Evolutionary conservation across 2,113 vertebrate genomes (phyloP), one percentile per base, ranked within the genome.

Genomic region (Hippocampus zosterae): DNA sequence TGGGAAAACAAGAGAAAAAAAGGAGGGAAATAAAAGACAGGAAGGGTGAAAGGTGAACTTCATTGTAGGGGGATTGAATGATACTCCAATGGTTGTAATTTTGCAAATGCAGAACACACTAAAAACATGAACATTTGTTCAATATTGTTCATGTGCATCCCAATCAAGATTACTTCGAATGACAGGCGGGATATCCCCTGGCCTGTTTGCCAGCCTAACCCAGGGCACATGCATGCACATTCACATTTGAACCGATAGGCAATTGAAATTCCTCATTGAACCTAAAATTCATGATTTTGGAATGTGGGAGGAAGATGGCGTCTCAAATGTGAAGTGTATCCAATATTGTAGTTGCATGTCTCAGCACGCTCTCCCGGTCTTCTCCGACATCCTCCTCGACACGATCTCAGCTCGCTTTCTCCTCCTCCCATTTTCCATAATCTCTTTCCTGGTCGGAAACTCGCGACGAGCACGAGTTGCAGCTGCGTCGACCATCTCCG

Each of bases 401-500:
- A 65, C 60, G 33, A 73, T 55, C 59, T 66, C 8, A 42, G 21
- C 60, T 67, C 56, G 73, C 23, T 33, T 72, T 76, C 50, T 18
- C 15, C 50, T 18, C 15, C 52, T 65, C 64, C 53, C 69, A 52
- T 69, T 80, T 65, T 44, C 62, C 27, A 48, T 42, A 70, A 69
- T 55, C 72, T 69, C 41, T 56, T 29, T 48, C 65, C 27, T 33
- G 63, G 70, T 61, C 57, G 25, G 27, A 46, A 25, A 48, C 19
- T 67, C 67, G 59, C 60, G 53, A 59, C 52, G 37, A 61, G 42
- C 42, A 27, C 46, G 40, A 71, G 25, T 83, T 71, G 57, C 8
- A 53, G 52, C 21, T 21, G 21, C 11, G 57, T n/a, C 25, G 7
- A 29, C 57, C 25, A 16, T 27, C 27, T 33, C 16, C 7, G 57